These are phyloP conservation scores for Phymanthus crucifer DNA, from an alignment of 92 coral and sea anemone species.

Conservation along the genomic window DNA sequence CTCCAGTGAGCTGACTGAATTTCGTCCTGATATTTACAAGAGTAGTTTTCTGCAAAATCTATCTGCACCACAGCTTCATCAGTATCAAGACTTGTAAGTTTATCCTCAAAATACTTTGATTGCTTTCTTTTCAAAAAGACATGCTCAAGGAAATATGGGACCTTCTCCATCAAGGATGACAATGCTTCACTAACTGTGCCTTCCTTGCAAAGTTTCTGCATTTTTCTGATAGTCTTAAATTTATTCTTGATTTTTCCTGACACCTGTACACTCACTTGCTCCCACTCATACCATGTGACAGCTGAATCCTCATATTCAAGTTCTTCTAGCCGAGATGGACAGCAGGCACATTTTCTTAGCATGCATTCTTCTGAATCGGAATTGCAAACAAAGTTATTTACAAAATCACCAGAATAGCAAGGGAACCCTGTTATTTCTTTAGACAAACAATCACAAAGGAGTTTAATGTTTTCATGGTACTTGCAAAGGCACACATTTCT, in stretches of 20 bases:
- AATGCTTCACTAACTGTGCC: slow-evolving; percentile 34
- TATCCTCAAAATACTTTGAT: slow-evolving; percentile 43
- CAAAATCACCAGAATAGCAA: slow-evolving; percentile 38
- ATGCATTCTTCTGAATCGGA: slow-evolving; percentile 44
- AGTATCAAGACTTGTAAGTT: slow-evolving; percentile 23
- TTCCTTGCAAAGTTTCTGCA: slow-evolving; percentile 36
- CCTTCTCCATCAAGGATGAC: slow-evolving; percentile 13
- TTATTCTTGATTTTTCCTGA: slow-evolving; percentile 15
- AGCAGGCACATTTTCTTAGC: slow-evolving; percentile 48
- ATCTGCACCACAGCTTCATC: slow-evolving; percentile 53
- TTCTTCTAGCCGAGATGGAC: slow-evolving; percentile 52
- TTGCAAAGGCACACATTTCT: slow-evolving; percentile 51
- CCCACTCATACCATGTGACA: slow-evolving; percentile 46
- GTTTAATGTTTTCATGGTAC: slow-evolving; percentile 54
- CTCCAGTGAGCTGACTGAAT: slow-evolving; percentile 53
- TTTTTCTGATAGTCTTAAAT: slow-evolving; percentile 31
- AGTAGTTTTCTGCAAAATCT: slow-evolving; percentile 54
- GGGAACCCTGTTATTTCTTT: slow-evolving; percentile 51
- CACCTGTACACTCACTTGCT: slow-evolving; percentile 14
- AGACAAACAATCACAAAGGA: slow-evolving; percentile 52
- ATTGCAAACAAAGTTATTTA: slow-evolving; percentile 43
- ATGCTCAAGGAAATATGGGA: slow-evolving; percentile 26
- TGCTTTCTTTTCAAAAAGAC: slow-evolving; percentile 51
- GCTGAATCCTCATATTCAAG: slow-evolving; percentile 28
- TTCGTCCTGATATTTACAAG: slow-evolving; percentile 41